phyloP scores from a whole-genome alignment of 1,140 invertebrate species.

The Diachasma alloeum region DNA sequence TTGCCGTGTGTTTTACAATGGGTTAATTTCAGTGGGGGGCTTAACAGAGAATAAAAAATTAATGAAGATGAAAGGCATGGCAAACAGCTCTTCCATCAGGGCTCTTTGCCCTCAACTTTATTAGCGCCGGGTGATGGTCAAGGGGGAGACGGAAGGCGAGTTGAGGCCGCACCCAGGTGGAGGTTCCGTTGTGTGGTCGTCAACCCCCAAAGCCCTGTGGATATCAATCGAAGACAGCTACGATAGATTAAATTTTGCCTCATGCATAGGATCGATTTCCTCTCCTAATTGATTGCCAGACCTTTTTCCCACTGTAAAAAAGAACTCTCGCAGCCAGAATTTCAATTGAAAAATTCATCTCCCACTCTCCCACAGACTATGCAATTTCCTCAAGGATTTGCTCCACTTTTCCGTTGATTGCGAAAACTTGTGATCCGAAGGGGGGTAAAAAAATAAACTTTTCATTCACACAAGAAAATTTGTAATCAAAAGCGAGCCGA shows the following conservation, averaged over 20 bases:
- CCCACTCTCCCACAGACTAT: too few species aligned
- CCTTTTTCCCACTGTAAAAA: background rate
- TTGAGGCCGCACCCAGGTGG: slow-evolving; percentile 31
- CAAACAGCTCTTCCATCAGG: slow-evolving; percentile 11
- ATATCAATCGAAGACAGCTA: slow-evolving; percentile 18
- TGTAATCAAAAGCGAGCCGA: background rate
- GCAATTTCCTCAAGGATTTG: too few species aligned
- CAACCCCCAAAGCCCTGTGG: slow-evolving; percentile 26
- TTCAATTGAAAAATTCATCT: background rate
- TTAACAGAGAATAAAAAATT: background rate
- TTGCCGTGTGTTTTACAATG: background rate
- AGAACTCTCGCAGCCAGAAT: background rate
- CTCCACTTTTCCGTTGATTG: too few species aligned
- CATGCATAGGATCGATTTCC: background rate
- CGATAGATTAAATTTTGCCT: slow-evolving; percentile 18
- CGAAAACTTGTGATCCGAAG: too few species aligned
- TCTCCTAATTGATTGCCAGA: background rate
- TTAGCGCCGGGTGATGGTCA: slow-evolving; percentile 6
- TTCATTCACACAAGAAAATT: background rate
- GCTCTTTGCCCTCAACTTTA: slow-evolving; percentile 26
- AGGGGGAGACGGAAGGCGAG: background rate
- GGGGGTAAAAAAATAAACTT: background rate
- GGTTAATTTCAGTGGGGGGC: slow-evolving; percentile 22
- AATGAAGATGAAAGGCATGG: background rate
- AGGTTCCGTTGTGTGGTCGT: slow-evolving; percentile 33